Conservation (phyloP, 2,888 invertebrate species). For the Melikaiella ostensackeni region DNA sequence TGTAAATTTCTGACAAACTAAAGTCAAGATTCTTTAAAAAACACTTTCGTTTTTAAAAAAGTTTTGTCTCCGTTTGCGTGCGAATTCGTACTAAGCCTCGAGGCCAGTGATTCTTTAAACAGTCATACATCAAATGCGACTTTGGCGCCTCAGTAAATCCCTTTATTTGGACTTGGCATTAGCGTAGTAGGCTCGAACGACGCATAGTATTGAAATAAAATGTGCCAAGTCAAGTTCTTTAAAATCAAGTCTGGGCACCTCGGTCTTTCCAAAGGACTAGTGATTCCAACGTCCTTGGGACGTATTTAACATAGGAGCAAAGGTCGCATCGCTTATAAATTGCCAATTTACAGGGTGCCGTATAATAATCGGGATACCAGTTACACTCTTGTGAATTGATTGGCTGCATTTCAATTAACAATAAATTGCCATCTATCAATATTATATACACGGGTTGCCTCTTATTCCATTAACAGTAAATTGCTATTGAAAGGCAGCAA, state of each 20-base stretch:
- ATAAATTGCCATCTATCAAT: slow-evolving; percentile 32
- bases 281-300: slow-evolving; percentile 10
- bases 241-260: background rate
- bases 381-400: slow-evolving; percentile 27
- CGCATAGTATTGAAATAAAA: background rate
- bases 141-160: slow-evolving; percentile 21
- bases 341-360: slow-evolving; percentile 21
- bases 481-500: slow-evolving; percentile 29
- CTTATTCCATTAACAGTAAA: slow-evolving; percentile 34
- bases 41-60: background rate
- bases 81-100: background rate
- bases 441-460: slow-evolving; percentile 19
- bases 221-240: background rate
- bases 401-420: slow-evolving; percentile 27
- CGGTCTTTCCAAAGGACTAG: background rate
- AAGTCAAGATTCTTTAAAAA: background rate
- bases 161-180: slow-evolving; percentile 16
- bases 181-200: background rate
- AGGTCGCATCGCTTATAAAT: slow-evolving; percentile 31
- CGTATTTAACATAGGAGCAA: slow-evolving; percentile 24
- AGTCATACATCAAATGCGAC: slow-evolving; percentile 12
- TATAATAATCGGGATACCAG: slow-evolving; percentile 21
- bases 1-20: background rate
- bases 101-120: background rate
- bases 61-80: background rate